Percentiles rank a stretch among this genome's conserved stretches.
Evolutionary conservation across 2,797 vertebrate genomes (phyloP).

Genomic region (Denticeps clupeoides): DNA sequence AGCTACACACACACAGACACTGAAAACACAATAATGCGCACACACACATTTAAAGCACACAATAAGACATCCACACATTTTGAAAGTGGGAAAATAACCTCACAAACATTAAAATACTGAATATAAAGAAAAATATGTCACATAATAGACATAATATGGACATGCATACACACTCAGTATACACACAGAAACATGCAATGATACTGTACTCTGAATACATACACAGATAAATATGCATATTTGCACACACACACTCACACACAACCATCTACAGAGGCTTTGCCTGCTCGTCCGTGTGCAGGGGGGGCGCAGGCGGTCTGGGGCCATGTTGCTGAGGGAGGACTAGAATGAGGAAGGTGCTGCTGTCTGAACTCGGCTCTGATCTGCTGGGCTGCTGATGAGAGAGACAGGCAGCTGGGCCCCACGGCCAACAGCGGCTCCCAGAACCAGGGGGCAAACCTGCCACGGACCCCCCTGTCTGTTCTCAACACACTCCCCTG

Average conservation of each 20-base stretch:
- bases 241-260: conserved; percentile 11
- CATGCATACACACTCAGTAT: too few species aligned
- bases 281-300: conserved; percentile 57
- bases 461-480: conserved; percentile 35
- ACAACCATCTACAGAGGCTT: conserved; percentile 45
- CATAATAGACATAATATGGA: too few species aligned
- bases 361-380: conserved; percentile 52
- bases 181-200: too few species aligned
- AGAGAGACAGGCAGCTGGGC: conserved; percentile 52
- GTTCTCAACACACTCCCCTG: conserved; percentile 27
- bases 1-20: neutral
- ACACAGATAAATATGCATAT: neutral
- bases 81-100: neutral
- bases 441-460: conserved; percentile 49
- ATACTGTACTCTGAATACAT: conserved; percentile 1
- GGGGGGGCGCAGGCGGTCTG: conserved; percentile 62
- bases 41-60: neutral
- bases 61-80: neutral
- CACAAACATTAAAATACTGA: neutral
- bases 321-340: conserved; percentile 36
- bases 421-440: conserved; percentile 13
- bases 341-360: conserved; percentile 27
- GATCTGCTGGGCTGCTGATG: conserved; percentile 54
- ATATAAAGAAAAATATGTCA: neutral
- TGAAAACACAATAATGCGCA: neutral